Conservation (phyloP, 2,888 invertebrate genomes). For the Pristionchus japonicus region DNA sequence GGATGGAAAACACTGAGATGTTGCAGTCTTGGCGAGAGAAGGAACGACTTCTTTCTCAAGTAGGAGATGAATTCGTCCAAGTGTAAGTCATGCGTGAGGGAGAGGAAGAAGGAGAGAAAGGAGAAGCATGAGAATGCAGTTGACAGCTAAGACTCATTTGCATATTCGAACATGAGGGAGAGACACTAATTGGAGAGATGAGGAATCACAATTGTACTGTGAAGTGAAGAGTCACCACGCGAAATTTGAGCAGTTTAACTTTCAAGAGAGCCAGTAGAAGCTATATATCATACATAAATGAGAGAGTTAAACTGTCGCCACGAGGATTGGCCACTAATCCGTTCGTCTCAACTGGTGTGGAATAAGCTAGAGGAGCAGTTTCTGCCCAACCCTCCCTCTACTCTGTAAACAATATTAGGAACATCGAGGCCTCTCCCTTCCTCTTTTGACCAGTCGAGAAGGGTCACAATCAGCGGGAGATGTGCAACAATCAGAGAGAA, state of each 20-base stretch:
- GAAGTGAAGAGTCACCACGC: neutral
- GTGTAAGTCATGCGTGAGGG: conserved; percentile 18
- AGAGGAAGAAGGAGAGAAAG: conserved; percentile 27
- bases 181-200: neutral
- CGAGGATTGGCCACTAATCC: too few species aligned
- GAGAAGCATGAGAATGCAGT: neutral
- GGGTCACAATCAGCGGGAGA: conserved; percentile 39
- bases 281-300: too few species aligned
- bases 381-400: neutral
- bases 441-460: conserved; percentile 34
- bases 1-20: neutral
- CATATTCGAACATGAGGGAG: conserved; percentile 32
- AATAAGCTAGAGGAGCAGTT: conserved; percentile 29
- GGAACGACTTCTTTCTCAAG: conserved; percentile 31
- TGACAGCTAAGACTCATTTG: conserved; percentile 28
- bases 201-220: neutral
- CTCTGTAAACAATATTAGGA: conserved; percentile 42
- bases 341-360: conserved; percentile 21
- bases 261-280: too few species aligned
- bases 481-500: conserved; percentile 20
- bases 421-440: neutral
- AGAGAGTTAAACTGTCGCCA: too few species aligned
- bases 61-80: neutral
- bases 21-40: neutral
- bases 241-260: too few species aligned